phyloP scores from a whole-genome alignment of 2,888 invertebrate species.

The Amiota mariae region DNA sequence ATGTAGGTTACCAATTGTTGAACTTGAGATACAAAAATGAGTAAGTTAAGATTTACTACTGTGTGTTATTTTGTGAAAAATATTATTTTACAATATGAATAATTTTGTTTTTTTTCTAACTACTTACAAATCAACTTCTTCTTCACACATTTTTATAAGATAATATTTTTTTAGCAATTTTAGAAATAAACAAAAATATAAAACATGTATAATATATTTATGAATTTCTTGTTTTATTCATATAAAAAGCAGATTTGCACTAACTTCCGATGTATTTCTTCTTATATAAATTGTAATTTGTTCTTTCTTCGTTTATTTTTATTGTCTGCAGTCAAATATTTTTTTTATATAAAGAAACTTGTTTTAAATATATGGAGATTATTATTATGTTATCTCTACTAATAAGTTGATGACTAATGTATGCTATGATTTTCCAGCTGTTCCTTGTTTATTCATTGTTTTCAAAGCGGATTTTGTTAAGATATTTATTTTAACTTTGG shows the following conservation, averaged over 20 bases:
- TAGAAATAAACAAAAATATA: slow-evolving; percentile 5
- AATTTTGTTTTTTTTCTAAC: neutral
- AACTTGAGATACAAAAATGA: slow-evolving; percentile 10
- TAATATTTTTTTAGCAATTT: neutral
- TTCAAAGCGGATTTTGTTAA: too few relatives aligned
- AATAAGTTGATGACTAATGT: slow-evolving; percentile 56
- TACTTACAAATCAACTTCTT: neutral
- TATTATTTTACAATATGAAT: neutral
- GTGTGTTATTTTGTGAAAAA: too few relatives aligned
- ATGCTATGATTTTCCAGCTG: neutral
- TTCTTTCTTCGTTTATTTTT: neutral
- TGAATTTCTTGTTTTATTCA: slow-evolving; percentile 14
- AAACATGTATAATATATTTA: neutral
- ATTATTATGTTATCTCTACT: slow-evolving; percentile 43
- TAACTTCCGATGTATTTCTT: slow-evolving; percentile 15
- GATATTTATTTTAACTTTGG: neutral
- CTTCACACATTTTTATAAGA: neutral
- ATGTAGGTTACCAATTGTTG: slow-evolving; percentile 17
- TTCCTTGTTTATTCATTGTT: too few relatives aligned
- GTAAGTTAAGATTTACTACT: too few relatives aligned
- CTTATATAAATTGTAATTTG: neutral
- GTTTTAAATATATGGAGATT: slow-evolving; percentile 23
- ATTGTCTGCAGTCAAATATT: too few relatives aligned
- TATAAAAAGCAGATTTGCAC: slow-evolving; percentile 18
- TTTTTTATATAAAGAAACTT: neutral